Conservation (phyloP, 2,797 vertebrate species). For the Carduelis carduelis region DNA sequence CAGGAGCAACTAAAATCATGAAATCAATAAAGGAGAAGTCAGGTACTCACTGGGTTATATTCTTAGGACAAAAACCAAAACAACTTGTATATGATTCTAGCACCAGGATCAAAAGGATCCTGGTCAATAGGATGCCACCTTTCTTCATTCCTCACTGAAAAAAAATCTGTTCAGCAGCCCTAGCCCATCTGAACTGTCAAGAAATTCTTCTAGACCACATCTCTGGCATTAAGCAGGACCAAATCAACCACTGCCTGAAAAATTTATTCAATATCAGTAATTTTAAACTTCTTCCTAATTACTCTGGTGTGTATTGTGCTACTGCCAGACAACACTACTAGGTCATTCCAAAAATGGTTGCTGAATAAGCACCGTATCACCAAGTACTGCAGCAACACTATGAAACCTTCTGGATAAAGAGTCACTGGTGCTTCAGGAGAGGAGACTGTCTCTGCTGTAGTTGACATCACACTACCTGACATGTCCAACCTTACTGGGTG, state of each 20-base stretch:
- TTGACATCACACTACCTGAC: neutral
- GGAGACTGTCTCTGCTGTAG: neutral
- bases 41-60: neutral
- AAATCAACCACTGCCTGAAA: neutral
- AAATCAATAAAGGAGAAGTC: neutral
- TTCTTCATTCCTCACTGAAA: neutral
- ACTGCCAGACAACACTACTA: neutral
- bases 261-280: neutral
- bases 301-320: neutral
- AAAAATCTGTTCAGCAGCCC: neutral
- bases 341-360: neutral
- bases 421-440: neutral
- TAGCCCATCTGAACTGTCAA: neutral
- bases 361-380: neutral
- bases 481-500: neutral
- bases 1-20: neutral
- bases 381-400: neutral
- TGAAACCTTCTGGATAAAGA: neutral
- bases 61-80: neutral
- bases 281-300: neutral
- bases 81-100: neutral
- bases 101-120: neutral
- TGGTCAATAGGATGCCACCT: neutral
- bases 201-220: neutral
- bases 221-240: neutral